Conservation (phyloP, 2,797 vertebrate species). For the Pangasius macronema region DNA sequence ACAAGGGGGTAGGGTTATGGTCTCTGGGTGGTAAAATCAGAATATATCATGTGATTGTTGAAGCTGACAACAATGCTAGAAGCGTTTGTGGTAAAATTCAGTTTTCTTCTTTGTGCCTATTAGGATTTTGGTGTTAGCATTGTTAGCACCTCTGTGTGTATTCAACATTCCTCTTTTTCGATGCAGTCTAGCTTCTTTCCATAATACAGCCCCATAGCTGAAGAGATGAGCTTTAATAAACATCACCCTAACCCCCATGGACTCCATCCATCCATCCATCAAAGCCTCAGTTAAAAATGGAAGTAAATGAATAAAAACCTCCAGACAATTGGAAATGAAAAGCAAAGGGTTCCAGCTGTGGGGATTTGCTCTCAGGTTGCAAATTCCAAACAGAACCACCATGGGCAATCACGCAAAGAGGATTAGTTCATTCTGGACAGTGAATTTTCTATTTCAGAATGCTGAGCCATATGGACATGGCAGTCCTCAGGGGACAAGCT, state of each 20-base stretch:
- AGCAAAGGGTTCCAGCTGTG: background rate
- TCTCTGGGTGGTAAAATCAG: background rate
- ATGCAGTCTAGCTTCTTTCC: background rate
- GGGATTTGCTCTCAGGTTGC: slow-evolving; percentile 3
- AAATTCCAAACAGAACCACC: slow-evolving; percentile 31
- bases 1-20: background rate
- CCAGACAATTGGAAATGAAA: slow-evolving; percentile 16
- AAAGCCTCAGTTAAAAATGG: slow-evolving; percentile 1
- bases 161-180: background rate
- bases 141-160: background rate
- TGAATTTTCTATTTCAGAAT: background rate
- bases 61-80: background rate
- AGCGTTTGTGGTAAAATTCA: background rate
- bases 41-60: background rate
- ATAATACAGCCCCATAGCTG: background rate
- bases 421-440: slow-evolving; percentile 37
- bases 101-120: background rate
- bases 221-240: background rate
- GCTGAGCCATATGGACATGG: slow-evolving; percentile 20
- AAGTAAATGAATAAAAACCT: slow-evolving; percentile 26
- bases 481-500: slow-evolving; percentile 19
- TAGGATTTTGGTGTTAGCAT: background rate
- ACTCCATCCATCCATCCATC: background rate
- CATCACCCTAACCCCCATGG: background rate
- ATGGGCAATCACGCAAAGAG: slow-evolving; percentile 43